Evolutionary conservation across 2,888 invertebrate species (phyloP), one percentile per base, ranked within the genome.

Genomic region (Platynereis dumerilii): DNA sequence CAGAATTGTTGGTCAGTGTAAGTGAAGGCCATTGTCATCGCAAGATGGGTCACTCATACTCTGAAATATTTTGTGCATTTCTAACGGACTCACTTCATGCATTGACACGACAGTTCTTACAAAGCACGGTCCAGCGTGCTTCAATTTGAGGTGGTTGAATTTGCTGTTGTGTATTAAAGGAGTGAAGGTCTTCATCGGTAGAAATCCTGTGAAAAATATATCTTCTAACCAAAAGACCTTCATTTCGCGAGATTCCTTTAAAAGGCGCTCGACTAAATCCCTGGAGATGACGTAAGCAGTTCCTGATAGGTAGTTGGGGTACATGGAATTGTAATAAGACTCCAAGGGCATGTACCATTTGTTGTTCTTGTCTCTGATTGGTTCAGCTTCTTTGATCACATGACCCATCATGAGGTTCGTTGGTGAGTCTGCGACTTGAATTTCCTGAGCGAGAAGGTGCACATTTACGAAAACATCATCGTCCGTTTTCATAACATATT

Each of bases 401-500:
- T 48, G 48, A 48, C 48, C 48, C 22, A 48, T n/a, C 48, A 48
- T 48, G 10, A 48, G 17, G n/a, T 22, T 48, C 5, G 22, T 22
- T 48, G 48, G 48, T 48, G 20, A 5, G 22, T 48, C 48, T 12
- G n/a, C n/a, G 22, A n/a, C 48, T n/a, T 22, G n/a, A 7, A 48
- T 7, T 20, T 48, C 48, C 22, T 48, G 48, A 12, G 48, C 48
- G 7, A 48, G 48, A 12, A 7, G 5, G 22, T 48, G 48, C 10
- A 48, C n/a, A 48, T 48, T 48, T 3, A 48, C 17, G n/a, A 12
- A 48, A 22, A 48, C 48, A 48, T 48, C 48, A n/a, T 48, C 48
- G 17, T 48, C 48, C 3, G 48, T 48, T 22, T 48, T 48, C 48
- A 48, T 48, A 7, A 48, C 48, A 48, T 20, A 48, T 22, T 48